Base-by-base conservation (phyloP, 2,888 invertebrate genomes). In the Drosophila conformis region DNA sequence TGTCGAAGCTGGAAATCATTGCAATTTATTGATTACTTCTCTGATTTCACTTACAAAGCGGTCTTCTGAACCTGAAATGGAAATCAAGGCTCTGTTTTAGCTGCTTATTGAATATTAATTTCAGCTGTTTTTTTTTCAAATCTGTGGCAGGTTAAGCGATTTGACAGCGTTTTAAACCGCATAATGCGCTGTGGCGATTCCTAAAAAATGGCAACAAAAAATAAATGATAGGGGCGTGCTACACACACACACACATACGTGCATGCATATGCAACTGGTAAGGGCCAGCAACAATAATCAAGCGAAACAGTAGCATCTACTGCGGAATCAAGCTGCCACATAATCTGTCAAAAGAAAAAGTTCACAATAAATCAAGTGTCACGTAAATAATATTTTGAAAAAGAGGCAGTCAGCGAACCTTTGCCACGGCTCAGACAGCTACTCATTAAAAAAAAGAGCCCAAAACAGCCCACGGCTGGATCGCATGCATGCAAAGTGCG, bases 361-460 rank as follows among this genome's bases (percentile, higher is more conserved):
- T 91, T 84, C 89, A 87, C 89, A 91, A 91, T 91, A 91, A 91
- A 91, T 91, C 89, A 90, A 91, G 90, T 89, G 86, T 89, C 89
- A 89, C 89, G 89, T 90, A 90, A 89, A 89, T 80, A 82, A 90
- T 90, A 89, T 83, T 79, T 85, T 90, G 82, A 85, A 85, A 85
- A 83, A 78, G 79, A 83, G 83, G 83, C 79, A 83, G 81, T 85
- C 79, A 81, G 65, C 83, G 69, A 52, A 53, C 56, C 42, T 48
- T 53, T 51, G 52, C 56, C 56, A 48, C 53, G 29, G 53, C 18
- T 31, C 57, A 42, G 62, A 56, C 58, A 56, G 67, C 53, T 69
- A 75, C 82, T 85, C 83, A 83, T 83, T 83, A 85, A 85, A 83
- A 54, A 54, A 27, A 40, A 40, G 40, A 42, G 10, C 76, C 80